Evolutionary conservation across 2,888 invertebrate genomes (phyloP).

Genomic region (Folsomia manolachei): DNA sequence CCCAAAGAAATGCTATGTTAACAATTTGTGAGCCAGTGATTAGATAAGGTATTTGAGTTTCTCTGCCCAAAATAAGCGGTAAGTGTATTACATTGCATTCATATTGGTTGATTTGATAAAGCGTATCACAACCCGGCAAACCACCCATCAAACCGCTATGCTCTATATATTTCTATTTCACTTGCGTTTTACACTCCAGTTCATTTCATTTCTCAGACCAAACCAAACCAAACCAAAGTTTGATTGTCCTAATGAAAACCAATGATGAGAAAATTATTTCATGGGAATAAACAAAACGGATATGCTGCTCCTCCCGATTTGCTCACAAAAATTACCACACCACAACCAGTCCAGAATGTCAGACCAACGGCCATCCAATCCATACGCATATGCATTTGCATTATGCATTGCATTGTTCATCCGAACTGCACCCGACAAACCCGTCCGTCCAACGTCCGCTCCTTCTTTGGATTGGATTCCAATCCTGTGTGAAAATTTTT

Average conservation of each 20-base stretch:
- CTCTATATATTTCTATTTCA: too few species aligned
- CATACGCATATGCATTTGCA: too few species aligned
- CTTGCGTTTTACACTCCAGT: too few species aligned
- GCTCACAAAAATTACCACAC: slow-evolving; percentile 4
- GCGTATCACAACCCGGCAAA: neutral
- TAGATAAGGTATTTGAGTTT: neutral
- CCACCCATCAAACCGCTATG: too few species aligned
- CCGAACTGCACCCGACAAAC: neutral
- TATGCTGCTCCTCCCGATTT: slow-evolving; percentile 17
- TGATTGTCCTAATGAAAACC: slow-evolving; percentile 7
- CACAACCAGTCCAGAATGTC: too few species aligned
- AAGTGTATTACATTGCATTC: neutral
- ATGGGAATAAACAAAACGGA: slow-evolving; percentile 22
- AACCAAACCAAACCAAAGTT: neutral
- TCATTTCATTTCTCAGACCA: neutral
- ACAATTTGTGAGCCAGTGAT: neutral
- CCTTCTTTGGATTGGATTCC: slow-evolving; percentile 11
- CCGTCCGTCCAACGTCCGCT: too few species aligned
- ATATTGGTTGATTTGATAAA: neutral
- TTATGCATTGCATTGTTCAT: neutral
- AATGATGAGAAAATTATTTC: slow-evolving; percentile 20
- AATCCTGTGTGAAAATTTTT: slow-evolving; percentile 19
- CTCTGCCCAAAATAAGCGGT: neutral
- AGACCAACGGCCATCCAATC: slow-evolving; percentile 1
- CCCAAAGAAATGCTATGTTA: too few species aligned